Conservation (phyloP, 2,888 invertebrate genomes). For the Amiota mariae region DNA sequence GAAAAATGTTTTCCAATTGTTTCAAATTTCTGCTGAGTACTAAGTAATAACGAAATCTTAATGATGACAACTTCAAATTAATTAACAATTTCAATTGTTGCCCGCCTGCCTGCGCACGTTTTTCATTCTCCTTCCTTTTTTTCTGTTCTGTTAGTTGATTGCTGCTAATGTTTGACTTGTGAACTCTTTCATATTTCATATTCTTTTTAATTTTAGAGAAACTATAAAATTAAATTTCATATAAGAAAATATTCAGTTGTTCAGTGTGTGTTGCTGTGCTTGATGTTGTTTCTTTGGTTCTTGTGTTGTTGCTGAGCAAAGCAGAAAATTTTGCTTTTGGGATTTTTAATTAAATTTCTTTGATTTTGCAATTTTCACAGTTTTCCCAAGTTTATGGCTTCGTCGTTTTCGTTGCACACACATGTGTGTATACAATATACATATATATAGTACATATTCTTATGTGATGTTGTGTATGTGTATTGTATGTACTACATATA, state of each 20-base stretch:
- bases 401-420: background rate
- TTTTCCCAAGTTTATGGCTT: slow-evolving; percentile 6
- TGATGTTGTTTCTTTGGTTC: background rate
- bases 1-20: no score
- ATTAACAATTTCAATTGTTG: background rate
- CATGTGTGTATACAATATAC: background rate
- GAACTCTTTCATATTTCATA: no score
- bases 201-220: background rate
- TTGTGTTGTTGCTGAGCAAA: background rate
- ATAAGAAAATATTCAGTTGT: background rate
- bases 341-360: slow-evolving; percentile 24
- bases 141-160: no score
- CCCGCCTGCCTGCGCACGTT: no score
- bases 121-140: no score
- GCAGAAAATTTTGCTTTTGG: background rate
- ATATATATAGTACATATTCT: background rate
- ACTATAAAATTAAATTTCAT: slow-evolving; percentile 4
- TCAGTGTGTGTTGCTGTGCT: no score
- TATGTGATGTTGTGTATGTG: background rate
- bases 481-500: background rate
- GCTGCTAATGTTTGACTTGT: no score
- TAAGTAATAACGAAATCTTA: no score
- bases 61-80: background rate
- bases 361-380: slow-evolving; percentile 14
- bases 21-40: no score